Base-by-base conservation (phyloP, 2,113 vertebrate genomes). In the Serilophus lunatus region DNA sequence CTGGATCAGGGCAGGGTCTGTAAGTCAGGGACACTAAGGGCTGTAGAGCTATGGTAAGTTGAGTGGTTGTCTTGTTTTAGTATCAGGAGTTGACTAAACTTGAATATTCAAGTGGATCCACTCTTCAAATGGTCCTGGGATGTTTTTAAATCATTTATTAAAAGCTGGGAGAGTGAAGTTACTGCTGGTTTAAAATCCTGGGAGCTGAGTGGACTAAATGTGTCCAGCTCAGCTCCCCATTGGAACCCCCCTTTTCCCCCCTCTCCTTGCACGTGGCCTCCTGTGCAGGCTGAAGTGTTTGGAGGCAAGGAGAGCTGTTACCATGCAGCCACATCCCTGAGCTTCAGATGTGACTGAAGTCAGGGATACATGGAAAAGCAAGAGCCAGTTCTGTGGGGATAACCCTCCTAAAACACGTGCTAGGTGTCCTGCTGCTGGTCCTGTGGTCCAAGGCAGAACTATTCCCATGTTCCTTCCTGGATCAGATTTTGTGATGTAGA, bases 361-460 rank as follows among this genome's bases (percentile, higher is more conserved):
- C 1, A 3, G 12, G 51, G 38, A 6, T 44, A 38, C 2, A 0
- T 10, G 40, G 29, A 45, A 63, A 65, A 60, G 36, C 60, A 33
- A 7, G 6, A 40, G 40, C 25, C 12, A 14, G n/a, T 26, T 77
- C 35, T 63, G 23, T 6, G 9, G 56, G 28, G 51, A 38, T 14
- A 4, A 64, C 45, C 13, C 50, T 57, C 68, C 35, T 25, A 3
- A n/a, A 56, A 13, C 13, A 53, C 2, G 0, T 31, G 16, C 17
- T 35, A 38, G 3, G 35, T 29, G 18, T 79, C 15, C 63, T 57
- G 35, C 49, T 86, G 65, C 36, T 13, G 4, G 36, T 40, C 68
- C 29, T 45, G 16, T 3, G 24, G 42, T 40, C 63, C 60, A 7
- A 2, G 54, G 69, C 61, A 14, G 28, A 8, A 59, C 50, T 69